Evolutionary conservation across 2,888 invertebrate genomes (phyloP).

Genomic region (Mechanitis messenoides): DNA sequence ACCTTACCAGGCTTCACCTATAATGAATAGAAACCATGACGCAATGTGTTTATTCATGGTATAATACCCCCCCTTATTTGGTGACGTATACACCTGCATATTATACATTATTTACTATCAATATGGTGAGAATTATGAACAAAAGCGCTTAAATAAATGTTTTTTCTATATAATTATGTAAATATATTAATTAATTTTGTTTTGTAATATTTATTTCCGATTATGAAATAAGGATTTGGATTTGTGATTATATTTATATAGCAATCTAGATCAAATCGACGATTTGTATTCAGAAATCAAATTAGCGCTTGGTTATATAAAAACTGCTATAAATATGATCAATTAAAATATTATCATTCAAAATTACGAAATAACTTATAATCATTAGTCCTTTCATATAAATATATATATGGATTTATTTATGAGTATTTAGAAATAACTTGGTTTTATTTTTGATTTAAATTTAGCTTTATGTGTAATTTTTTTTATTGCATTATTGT

Average conservation of each 20-base stretch:
- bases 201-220: neutral
- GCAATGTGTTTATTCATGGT: slow-evolving; percentile 51
- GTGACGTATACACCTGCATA: slow-evolving; percentile 26
- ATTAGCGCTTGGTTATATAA: no score
- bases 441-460: no score
- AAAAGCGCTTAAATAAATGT: neutral
- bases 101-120: slow-evolving; percentile 9
- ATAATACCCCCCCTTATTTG: slow-evolving; percentile 38
- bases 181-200: no score
- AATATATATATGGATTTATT: no score
- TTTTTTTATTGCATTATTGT: no score
- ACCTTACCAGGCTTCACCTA: slow-evolving; percentile 50
- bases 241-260: neutral
- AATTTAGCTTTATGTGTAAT: no score
- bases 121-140: slow-evolving; percentile 4
- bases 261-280: neutral
- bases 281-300: neutral
- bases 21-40: slow-evolving; percentile 54
- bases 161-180: no score
- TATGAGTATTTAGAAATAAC: no score
- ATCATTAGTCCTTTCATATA: neutral
- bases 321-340: no score
- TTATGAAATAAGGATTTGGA: neutral
- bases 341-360: no score
- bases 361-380: no score